Evolutionary conservation across 2,888 invertebrate genomes (phyloP).

Genomic region (Acanthosepion lycidas): DNA sequence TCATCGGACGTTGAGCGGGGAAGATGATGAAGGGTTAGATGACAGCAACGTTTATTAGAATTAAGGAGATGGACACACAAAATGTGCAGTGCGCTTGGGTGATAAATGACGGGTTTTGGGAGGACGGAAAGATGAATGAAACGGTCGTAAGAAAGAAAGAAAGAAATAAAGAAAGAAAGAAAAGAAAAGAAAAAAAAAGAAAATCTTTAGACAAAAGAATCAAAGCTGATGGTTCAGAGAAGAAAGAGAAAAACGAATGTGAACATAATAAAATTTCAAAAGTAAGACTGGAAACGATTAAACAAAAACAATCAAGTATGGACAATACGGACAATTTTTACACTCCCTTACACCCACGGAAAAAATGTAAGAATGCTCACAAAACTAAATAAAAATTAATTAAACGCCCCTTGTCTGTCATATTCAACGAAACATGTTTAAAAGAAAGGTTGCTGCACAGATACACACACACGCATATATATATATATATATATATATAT

Average conservation of each 20-base stretch:
- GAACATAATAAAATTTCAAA: neutral
- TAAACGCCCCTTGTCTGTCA: no score
- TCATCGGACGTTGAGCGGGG: neutral
- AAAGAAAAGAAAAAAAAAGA: no score
- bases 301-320: neutral
- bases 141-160: neutral
- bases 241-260: neutral
- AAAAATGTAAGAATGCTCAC: no score
- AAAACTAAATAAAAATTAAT: no score
- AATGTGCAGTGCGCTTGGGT: neutral
- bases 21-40: neutral
- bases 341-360: no score
- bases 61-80: slow-evolving; percentile 10
- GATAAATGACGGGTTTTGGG: neutral
- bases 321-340: no score
- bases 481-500: no score
- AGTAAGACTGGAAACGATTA: neutral
- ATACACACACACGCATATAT: no score
- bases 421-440: no score
- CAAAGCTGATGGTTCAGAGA: neutral
- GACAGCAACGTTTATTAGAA: slow-evolving; percentile 33
- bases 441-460: no score
- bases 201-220: neutral
- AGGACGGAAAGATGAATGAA: neutral
- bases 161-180: neutral